phyloP scores from a whole-genome alignment of 2,113 vertebrate species.

The Mustelus asterias region DNA sequence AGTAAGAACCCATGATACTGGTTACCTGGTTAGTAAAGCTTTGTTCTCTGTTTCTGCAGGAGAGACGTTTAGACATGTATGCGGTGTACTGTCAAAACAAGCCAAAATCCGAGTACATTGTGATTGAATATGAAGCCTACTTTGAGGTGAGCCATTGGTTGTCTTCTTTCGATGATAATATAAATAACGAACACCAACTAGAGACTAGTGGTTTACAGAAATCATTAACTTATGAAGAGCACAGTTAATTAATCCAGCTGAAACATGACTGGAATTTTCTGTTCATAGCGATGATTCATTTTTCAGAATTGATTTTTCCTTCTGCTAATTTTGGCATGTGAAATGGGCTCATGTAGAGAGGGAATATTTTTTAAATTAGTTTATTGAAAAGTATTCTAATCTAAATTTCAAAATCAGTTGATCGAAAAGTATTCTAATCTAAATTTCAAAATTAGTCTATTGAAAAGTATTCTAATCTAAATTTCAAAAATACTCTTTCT shows the following conservation, averaged over 20 bases:
- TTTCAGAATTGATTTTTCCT: background rate
- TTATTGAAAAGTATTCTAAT: background rate
- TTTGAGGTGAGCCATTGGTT: conserved; percentile 72
- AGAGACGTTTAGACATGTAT: conserved; percentile 88
- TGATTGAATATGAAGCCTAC: conserved; percentile 84
- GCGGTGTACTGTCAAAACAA: conserved; percentile 98
- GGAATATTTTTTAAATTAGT: background rate
- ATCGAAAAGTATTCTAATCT: background rate
- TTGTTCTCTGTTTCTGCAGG: conserved; percentile 61
- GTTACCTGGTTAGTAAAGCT: background rate
- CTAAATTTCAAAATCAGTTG: background rate
- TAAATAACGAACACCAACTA: background rate
- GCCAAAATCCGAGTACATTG: conserved; percentile 87
- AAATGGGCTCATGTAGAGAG: background rate
- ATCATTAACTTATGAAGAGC: background rate
- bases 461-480: background rate
- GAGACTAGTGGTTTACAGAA: background rate
- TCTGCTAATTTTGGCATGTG: background rate
- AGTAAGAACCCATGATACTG: background rate
- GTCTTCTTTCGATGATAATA: background rate
- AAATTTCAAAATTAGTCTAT: background rate
- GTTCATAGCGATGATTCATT: background rate
- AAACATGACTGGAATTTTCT: background rate
- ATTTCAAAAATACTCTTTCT: background rate
- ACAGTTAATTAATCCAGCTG: background rate